phyloP scores from a whole-genome alignment of 2,888 invertebrate species.

The Bhutanitis thaidina region DNA sequence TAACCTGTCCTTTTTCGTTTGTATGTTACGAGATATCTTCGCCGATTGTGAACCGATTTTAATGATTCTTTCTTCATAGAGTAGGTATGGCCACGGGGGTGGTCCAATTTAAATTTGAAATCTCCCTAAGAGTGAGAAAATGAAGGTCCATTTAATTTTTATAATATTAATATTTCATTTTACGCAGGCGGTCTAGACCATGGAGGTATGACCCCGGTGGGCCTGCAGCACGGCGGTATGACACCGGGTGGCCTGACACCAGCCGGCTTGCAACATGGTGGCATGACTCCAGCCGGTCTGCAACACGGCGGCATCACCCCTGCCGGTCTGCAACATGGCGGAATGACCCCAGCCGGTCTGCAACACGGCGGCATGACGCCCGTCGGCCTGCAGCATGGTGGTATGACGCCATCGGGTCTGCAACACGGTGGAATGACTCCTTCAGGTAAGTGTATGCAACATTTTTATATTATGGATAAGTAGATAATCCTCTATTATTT shows the following conservation, averaged over 20 bases:
- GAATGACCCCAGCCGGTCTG: constrained; percentile 41
- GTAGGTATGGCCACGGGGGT: too few relatives aligned
- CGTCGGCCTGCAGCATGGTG: constrained; percentile 36
- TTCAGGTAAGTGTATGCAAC: constrained; percentile 38
- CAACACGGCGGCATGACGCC: constrained; percentile 13
- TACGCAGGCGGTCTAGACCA: constrained; percentile 38
- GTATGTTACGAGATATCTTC: too few relatives aligned
- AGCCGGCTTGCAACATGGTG: constrained; percentile 36
- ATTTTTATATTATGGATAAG: too few relatives aligned
- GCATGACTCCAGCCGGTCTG: constrained; percentile 40
- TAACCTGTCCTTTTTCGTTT: too few relatives aligned
- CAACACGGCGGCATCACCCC: constrained; percentile 31
- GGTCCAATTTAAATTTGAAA: too few relatives aligned
- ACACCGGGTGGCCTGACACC: constrained; percentile 31
- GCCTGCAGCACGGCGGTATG: constrained; percentile 57
- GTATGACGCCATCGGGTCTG: constrained; percentile 40
- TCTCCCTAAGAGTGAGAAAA: too few relatives aligned
- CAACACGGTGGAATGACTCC: constrained; percentile 32
- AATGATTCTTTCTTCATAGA: too few relatives aligned
- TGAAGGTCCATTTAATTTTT: too few relatives aligned
- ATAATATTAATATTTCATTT: too few relatives aligned
- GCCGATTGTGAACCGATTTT: too few relatives aligned
- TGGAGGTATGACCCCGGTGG: constrained; percentile 49
- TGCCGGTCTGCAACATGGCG: constrained; percentile 47
- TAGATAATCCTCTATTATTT: too few relatives aligned